Conservation (phyloP, 2,113 vertebrate genomes). For the Sterrhoptilus dennistouni region DNA sequence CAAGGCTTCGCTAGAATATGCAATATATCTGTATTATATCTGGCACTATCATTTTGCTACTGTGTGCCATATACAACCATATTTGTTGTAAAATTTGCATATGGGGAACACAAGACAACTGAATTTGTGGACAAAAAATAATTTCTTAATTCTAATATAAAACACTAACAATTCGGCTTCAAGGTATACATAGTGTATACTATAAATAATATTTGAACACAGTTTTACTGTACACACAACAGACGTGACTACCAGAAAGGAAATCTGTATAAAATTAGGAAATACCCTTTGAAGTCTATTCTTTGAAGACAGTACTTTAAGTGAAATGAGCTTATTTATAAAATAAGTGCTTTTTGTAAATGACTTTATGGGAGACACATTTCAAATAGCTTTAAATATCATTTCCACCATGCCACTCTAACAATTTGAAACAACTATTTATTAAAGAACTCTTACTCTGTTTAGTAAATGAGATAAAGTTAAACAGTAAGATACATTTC, state of each 20-base stretch:
- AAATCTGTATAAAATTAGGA: conserved; percentile 69
- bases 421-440: conserved; percentile 72
- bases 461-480: conserved; percentile 61
- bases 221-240: conserved; percentile 35
- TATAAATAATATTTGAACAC: conserved; percentile 63
- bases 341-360: conserved; percentile 53
- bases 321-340: conserved; percentile 65
- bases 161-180: conserved; percentile 47
- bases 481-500: conserved; percentile 63
- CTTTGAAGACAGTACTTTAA: conserved; percentile 70
- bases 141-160: background rate
- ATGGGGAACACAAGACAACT: conserved; percentile 33
- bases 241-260: conserved; percentile 60
- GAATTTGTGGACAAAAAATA: conserved; percentile 19
- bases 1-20: background rate
- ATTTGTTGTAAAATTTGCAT: conserved; percentile 24
- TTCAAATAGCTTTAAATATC: conserved; percentile 70
- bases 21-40: background rate
- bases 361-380: conserved; percentile 59
- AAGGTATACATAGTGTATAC: conserved; percentile 27
- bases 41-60: background rate
- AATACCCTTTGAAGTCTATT: conserved; percentile 71
- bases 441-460: conserved; percentile 62
- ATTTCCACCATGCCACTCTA: conserved; percentile 64
- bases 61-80: background rate